A percentile compares a stretch with the other conserved stretches of the same genome.
These are phyloP conservation scores for Mustela lutreola DNA, from an alignment of 2,113 vertebrate genomes.

Conservation along the genomic window DNA sequence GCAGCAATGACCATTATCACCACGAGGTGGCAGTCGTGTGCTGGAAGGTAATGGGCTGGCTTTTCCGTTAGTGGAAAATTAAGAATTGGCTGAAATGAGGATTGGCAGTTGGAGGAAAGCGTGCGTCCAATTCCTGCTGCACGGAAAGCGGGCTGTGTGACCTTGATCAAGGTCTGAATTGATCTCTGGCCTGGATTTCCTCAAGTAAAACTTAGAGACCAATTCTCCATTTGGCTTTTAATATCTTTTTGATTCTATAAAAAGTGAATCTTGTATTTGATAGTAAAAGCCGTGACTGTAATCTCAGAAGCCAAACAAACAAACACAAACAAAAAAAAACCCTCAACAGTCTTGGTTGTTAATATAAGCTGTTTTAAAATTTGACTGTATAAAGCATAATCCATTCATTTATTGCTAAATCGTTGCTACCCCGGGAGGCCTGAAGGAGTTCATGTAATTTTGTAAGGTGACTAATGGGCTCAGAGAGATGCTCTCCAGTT, in stretches of 20 bases:
- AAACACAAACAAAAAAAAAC: too few species aligned
- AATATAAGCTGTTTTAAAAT: conserved; percentile 65
- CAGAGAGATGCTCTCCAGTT: neutral
- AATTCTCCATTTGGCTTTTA: conserved; percentile 7
- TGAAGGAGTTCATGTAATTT: conserved; percentile 49
- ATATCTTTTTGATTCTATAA: neutral
- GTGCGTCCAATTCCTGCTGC: conserved; percentile 8
- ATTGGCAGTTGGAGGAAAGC: neutral
- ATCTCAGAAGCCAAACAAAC: conserved; percentile 46
- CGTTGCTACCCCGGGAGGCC: neutral
- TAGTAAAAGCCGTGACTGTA: neutral
- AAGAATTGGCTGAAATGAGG: neutral
- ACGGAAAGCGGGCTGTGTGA: conserved; percentile 15
- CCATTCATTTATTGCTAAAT: conserved; percentile 66
- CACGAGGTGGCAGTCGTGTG: conserved; percentile 70
- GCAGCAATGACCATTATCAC: neutral
- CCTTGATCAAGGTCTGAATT: conserved; percentile 49
- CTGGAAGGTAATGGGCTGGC: neutral
- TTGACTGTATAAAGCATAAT: neutral
- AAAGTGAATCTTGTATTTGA: conserved; percentile 43
- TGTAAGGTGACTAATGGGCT: conserved; percentile 57
- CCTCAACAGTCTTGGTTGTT: conserved; percentile 7
- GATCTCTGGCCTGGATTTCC: conserved; percentile 43
- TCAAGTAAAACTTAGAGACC: conserved; percentile 14
- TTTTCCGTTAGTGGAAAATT: neutral